phyloP scores from a whole-genome alignment of 1,140 invertebrate genomes.

The Macrotrachela quadricornifera region DNA sequence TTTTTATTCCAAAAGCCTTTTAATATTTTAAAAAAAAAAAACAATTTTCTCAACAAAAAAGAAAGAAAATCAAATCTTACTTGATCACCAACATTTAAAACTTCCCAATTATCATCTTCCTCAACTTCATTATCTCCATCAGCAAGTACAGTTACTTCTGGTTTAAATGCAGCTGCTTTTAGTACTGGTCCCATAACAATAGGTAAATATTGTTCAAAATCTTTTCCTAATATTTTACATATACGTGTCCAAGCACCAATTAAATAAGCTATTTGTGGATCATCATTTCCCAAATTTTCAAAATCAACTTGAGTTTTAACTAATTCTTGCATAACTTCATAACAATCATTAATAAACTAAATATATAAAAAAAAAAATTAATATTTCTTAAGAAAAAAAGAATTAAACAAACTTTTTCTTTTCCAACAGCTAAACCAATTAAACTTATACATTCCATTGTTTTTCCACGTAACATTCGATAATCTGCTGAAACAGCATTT shows the following conservation, averaged over 20 bases:
- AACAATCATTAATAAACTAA: conserved; percentile 61
- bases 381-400: too few species aligned
- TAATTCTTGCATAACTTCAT: conserved; percentile 83
- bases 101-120: too few species aligned
- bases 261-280: conserved; percentile 78
- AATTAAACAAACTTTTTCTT: conserved; percentile 35
- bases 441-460: conserved; percentile 95
- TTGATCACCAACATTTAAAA: too few species aligned
- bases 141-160: conserved; percentile 80
- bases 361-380: too few species aligned
- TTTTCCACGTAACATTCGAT: conserved; percentile 70
- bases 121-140: too few species aligned
- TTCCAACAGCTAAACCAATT: conserved; percentile 86
- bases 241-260: conserved; percentile 96
- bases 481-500: conserved; percentile 63
- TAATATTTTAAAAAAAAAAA: too few species aligned
- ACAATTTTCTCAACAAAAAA: too few species aligned
- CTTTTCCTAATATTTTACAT: conserved; percentile 80
- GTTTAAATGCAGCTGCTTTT: conserved; percentile 77
- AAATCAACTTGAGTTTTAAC: conserved; percentile 57
- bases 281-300: conserved; percentile 51
- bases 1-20: conserved; percentile 34
- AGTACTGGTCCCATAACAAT: conserved; percentile 91
- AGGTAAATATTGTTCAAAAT: conserved; percentile 87
- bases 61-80: too few species aligned